Evolutionary conservation across 2,797 vertebrate genomes (phyloP).

Genomic region (Acomys russatus): DNA sequence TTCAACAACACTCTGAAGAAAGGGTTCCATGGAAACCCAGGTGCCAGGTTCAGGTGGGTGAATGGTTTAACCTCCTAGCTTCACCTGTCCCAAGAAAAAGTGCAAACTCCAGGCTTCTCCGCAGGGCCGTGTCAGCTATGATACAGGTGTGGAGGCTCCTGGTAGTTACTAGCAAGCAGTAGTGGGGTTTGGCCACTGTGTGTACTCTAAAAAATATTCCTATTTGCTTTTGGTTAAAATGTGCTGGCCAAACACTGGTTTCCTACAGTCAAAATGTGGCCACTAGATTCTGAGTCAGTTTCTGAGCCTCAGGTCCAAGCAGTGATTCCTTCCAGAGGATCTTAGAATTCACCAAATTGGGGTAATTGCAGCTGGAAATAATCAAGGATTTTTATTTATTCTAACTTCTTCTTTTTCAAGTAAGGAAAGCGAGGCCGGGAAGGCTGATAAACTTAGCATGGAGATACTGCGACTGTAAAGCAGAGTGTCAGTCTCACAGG

Average conservation of each 20-base stretch:
- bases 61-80: constrained; percentile 8
- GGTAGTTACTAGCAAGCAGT: not conserved
- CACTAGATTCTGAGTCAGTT: not conserved
- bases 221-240: constrained; percentile 50
- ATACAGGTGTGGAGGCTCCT: not conserved
- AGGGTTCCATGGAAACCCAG: constrained; percentile 74
- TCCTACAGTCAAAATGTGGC: not conserved
- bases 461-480: not conserved
- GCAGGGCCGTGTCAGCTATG: not conserved
- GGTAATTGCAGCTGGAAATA: not conserved
- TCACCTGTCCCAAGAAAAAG: constrained; percentile 36
- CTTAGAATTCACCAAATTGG: constrained; percentile 48
- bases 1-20: constrained; percentile 69
- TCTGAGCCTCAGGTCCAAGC: not conserved
- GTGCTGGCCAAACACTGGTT: not conserved
- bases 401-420: constrained; percentile 52
- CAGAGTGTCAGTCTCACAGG: not conserved
- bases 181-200: not conserved
- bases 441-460: not conserved
- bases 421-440: constrained; percentile 13
- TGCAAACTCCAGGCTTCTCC: constrained; percentile 35
- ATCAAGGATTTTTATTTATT: constrained; percentile 41
- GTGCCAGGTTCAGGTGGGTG: constrained; percentile 56
- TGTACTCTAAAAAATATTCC: not conserved
- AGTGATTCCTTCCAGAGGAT: constrained; percentile 13